These are phyloP conservation scores for Hydropsyche betteni DNA, from an alignment of 2,888 invertebrate species.

Conservation along the genomic window DNA sequence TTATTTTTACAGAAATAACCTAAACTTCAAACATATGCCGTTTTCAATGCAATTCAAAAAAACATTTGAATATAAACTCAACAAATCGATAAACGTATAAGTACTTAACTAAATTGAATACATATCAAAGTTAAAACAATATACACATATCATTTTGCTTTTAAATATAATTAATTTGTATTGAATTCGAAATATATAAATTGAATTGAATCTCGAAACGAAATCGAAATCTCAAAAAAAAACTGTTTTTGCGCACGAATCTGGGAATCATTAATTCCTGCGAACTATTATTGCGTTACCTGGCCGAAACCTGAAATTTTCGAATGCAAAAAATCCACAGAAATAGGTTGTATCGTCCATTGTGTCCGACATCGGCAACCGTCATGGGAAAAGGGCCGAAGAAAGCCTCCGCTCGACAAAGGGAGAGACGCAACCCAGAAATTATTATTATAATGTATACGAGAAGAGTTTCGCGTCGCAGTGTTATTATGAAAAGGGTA, in stretches of 20 bases:
- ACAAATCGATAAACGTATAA: no score
- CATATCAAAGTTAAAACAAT: no score
- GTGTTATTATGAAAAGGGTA: neutral
- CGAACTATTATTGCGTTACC: constrained; percentile 25
- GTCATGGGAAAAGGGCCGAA: constrained; percentile 19
- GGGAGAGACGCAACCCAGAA: constrained; percentile 2
- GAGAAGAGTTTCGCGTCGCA: neutral
- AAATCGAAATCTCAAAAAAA: constrained; percentile 28
- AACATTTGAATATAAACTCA: no score
- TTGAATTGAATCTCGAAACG: constrained; percentile 6
- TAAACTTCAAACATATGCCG: no score
- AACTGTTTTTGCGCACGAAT: constrained; percentile 21
- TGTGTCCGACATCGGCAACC: constrained; percentile 3
- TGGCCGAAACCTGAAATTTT: neutral
- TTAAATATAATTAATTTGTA: no score
- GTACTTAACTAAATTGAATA: no score
- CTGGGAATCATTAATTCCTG: constrained; percentile 17
- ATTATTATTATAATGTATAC: neutral
- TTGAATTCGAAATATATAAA: no score
- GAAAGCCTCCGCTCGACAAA: neutral
- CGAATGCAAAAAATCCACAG: constrained; percentile 8
- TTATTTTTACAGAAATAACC: no score
- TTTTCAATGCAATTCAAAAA: no score
- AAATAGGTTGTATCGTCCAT: constrained; percentile 12
- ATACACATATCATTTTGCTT: no score